A percentile compares a stretch with the other conserved stretches of the same genome.
Evolutionary conservation across 2,113 vertebrate genomes (phyloP).

Genomic region (Psilopogon haemacephalus): DNA sequence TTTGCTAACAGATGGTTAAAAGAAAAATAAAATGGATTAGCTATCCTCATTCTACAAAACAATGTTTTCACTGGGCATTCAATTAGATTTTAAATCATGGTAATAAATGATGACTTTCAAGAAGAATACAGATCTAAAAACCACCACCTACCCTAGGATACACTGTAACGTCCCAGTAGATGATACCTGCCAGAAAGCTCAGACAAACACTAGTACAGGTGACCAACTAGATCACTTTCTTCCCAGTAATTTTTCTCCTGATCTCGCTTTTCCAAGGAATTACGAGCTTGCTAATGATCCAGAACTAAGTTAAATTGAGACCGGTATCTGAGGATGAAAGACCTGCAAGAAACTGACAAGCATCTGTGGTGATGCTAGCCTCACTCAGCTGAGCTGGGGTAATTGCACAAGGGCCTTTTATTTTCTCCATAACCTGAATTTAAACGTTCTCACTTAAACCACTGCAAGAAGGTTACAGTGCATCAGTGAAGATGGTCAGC

Average conservation of each 20-base stretch:
- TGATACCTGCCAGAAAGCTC: background rate
- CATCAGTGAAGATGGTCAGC: too few relatives aligned
- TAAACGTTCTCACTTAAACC: background rate
- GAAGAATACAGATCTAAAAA: background rate
- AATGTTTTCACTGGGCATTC: background rate
- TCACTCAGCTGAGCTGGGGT: background rate
- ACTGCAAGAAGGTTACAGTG: background rate
- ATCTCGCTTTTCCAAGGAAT: background rate
- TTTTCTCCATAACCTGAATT: background rate
- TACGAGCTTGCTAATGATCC: background rate
- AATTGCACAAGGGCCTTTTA: background rate
- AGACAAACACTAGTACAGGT: background rate
- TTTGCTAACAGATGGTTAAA: background rate
- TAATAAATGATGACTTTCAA: background rate
- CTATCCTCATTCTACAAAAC: background rate
- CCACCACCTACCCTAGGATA: background rate
- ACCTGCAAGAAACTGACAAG: background rate
- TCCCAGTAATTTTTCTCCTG: background rate
- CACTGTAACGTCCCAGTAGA: accelerated
- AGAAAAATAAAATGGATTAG: background rate
- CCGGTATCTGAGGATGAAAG: background rate
- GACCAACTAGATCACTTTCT: background rate
- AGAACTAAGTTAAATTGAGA: background rate
- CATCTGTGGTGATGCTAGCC: background rate
- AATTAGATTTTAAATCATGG: background rate